A percentile compares a stretch with the other conserved stretches of the same genome.
Evolutionary conservation across 1,140 invertebrate genomes (phyloP).

Genomic region (Nymphalis io): DNA sequence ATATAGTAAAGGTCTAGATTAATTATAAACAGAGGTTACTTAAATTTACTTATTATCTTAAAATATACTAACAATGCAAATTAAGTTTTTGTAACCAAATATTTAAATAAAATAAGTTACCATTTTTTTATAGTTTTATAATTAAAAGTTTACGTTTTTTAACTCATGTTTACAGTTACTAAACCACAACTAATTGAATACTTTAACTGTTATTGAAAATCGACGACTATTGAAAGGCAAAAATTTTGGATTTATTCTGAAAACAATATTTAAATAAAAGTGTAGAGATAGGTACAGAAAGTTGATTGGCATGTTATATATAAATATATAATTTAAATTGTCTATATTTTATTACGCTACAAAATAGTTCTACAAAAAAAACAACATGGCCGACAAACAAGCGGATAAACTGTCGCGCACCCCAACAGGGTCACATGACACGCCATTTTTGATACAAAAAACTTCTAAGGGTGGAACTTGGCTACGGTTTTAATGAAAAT

Average conservation of each 20-base stretch:
- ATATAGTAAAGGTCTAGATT: conserved; percentile 3
- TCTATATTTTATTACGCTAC: neutral
- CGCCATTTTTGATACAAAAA: conserved; percentile 45
- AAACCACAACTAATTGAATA: too few species aligned
- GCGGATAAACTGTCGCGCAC: conserved; percentile 47
- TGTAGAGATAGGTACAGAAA: too few species aligned
- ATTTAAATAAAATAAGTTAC: too few species aligned
- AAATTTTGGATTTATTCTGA: too few species aligned
- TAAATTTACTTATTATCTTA: neutral
- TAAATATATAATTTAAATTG: too few species aligned
- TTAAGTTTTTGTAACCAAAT: neutral
- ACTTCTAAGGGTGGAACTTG: conserved; percentile 41
- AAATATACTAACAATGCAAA: neutral
- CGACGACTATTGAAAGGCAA: too few species aligned
- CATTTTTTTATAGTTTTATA: too few species aligned
- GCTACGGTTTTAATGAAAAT: conserved; percentile 28
- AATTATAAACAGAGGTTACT: neutral
- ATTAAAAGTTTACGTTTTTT: too few species aligned
- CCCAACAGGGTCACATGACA: conserved; percentile 41
- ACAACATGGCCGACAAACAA: conserved; percentile 28
- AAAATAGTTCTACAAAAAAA: neutral
- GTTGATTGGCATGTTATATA: too few species aligned
- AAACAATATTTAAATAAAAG: too few species aligned
- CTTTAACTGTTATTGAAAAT: too few species aligned
- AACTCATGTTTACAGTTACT: too few species aligned